These are phyloP conservation scores for Rhinoraja longicauda DNA, from an alignment of 2,797 vertebrate genomes.

Conservation along the genomic window DNA sequence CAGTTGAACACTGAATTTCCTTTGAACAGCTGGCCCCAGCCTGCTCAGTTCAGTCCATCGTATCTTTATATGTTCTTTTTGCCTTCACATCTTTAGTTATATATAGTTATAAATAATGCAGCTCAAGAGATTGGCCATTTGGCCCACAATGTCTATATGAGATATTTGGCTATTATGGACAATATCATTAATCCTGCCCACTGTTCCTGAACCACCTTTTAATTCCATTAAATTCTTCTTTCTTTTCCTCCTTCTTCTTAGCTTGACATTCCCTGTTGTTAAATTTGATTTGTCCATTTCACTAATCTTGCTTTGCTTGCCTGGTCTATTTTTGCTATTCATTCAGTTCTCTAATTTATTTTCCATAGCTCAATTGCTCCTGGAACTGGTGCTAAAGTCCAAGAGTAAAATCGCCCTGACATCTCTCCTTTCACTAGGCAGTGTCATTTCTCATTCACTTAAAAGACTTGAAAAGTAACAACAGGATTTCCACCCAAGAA, in stretches of 20 bases:
- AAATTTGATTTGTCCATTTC: not conserved
- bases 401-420: not conserved
- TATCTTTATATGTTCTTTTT: not conserved
- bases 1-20: no score
- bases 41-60: no score
- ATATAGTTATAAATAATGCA: not conserved
- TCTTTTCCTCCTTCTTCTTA: not conserved
- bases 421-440: not conserved
- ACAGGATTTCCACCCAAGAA: not conserved
- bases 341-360: not conserved
- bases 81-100: no score
- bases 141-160: not conserved
- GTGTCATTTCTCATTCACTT: not conserved
- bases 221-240: not conserved
- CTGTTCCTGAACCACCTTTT: not conserved
- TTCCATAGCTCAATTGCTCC: not conserved
- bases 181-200: not conserved
- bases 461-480: not conserved
- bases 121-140: not conserved
- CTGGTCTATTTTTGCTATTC: not conserved
- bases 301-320: not conserved
- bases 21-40: no score
- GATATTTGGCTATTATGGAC: not conserved
- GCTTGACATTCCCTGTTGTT: not conserved
- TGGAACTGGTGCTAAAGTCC: not conserved